phyloP scores from a whole-genome alignment of 1,140 invertebrate species.

The Anagrus nilaparvatae region DNA sequence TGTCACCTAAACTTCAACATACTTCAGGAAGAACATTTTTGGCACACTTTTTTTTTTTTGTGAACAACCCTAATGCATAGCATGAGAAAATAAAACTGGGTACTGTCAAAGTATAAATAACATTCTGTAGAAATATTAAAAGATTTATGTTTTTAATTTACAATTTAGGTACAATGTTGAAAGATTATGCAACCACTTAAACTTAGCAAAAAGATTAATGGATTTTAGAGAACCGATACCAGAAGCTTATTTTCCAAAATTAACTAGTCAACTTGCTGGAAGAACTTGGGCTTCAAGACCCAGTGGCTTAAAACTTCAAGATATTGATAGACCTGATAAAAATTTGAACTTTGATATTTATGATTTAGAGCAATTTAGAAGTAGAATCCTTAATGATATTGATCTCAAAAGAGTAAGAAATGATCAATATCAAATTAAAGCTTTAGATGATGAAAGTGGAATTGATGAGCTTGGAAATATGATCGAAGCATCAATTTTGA shows the following conservation, averaged over 20 bases:
- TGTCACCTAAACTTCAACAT: too few relatives aligned
- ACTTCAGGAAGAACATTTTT: too few relatives aligned
- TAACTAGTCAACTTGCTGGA: conserved; percentile 51
- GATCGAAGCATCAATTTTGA: conserved; percentile 59
- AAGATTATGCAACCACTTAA: conserved; percentile 24
- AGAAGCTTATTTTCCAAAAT: conserved; percentile 60
- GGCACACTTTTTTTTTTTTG: too few relatives aligned
- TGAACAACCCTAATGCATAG: too few relatives aligned
- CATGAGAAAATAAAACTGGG: too few relatives aligned
- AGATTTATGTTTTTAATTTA: neutral
- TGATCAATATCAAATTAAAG: too few relatives aligned
- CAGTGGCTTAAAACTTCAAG: conserved; percentile 45
- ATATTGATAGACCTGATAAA: conserved; percentile 54
- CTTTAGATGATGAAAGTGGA: conserved; percentile 51
- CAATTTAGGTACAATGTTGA: conserved; percentile 54
- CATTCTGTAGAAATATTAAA: too few relatives aligned
- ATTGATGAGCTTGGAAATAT: conserved; percentile 71
- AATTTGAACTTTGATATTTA: conserved; percentile 53
- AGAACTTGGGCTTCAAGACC: conserved; percentile 50
- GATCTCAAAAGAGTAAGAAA: too few relatives aligned
- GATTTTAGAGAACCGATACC: conserved; percentile 50
- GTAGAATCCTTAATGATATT: conserved; percentile 58
- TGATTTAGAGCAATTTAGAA: conserved; percentile 59
- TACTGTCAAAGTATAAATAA: too few relatives aligned
- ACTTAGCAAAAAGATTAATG: conserved; percentile 44